Percentiles rank a stretch among this genome's conserved stretches.
These are phyloP conservation scores for Tribolium freemani DNA, from an alignment of 2,888 invertebrate species.

Conservation along the genomic window DNA sequence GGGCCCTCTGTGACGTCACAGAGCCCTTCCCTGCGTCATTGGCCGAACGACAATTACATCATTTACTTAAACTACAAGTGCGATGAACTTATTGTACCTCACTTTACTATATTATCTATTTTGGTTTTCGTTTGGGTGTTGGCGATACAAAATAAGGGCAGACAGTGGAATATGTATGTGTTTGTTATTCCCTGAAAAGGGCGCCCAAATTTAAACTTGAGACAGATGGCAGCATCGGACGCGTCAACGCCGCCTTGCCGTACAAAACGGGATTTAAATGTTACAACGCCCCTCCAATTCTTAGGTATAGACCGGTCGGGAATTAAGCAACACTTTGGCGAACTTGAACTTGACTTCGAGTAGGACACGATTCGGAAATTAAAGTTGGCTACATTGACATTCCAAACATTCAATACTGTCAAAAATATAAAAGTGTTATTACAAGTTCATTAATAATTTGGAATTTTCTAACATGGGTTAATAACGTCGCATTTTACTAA, in stretches of 20 bases:
- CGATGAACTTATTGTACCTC: slow-evolving; percentile 3
- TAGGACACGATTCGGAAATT: not conserved
- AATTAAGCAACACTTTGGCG: not conserved
- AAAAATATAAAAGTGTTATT: no score
- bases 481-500: no score
- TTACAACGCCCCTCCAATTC: not conserved
- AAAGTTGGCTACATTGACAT: not conserved
- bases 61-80: slow-evolving; percentile 65
- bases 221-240: not conserved
- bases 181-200: no score
- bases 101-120: no score
- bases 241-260: not conserved
- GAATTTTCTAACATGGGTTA: no score
- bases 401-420: no score
- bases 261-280: not conserved
- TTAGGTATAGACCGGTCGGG: not conserved
- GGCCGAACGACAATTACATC: slow-evolving; percentile 67
- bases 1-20: slow-evolving; percentile 62
- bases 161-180: no score
- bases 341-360: not conserved
- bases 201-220: not conserved
- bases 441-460: no score
- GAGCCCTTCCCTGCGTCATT: slow-evolving; percentile 59
- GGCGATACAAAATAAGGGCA: no score
- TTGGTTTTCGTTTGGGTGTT: no score